These are phyloP conservation scores for Campopleginae sp. DNA, from an alignment of 2,888 invertebrate species.

Conservation along the genomic window DNA sequence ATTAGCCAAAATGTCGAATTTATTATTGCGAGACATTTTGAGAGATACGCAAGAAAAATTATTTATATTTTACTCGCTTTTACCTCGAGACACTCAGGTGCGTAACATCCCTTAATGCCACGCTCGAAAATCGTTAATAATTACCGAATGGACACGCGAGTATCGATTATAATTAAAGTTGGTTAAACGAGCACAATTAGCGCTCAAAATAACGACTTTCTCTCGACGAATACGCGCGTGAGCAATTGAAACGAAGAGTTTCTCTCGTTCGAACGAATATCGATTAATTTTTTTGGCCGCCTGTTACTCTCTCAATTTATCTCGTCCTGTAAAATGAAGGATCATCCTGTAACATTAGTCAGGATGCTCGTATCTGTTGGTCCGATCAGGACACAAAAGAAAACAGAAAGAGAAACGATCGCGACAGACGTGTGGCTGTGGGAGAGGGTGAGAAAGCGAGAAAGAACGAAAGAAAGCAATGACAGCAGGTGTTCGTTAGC, in stretches of 20 bases:
- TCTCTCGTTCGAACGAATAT: neutral
- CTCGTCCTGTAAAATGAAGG: constrained; percentile 25
- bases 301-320: constrained; percentile 9
- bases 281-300: constrained; percentile 11
- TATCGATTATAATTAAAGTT: neutral
- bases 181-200: neutral
- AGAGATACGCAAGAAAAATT: no score
- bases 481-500: constrained; percentile 60
- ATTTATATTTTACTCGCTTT: no score
- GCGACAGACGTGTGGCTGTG: neutral
- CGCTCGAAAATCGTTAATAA: neutral
- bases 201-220: neutral
- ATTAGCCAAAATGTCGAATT: no score
- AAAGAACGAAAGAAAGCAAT: constrained; percentile 22
- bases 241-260: neutral
- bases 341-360: constrained; percentile 36
- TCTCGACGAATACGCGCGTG: neutral
- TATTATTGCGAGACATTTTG: neutral
- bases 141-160: neutral
- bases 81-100: no score
- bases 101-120: neutral
- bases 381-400: constrained; percentile 36
- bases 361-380: constrained; percentile 44
- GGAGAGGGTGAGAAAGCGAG: constrained; percentile 20
- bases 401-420: constrained; percentile 20